Percentiles rank a stretch among this genome's conserved stretches.
phyloP scores from a whole-genome alignment of 92 coral and sea anemone genomes.

The Epizoanthus scotinus region DNA sequence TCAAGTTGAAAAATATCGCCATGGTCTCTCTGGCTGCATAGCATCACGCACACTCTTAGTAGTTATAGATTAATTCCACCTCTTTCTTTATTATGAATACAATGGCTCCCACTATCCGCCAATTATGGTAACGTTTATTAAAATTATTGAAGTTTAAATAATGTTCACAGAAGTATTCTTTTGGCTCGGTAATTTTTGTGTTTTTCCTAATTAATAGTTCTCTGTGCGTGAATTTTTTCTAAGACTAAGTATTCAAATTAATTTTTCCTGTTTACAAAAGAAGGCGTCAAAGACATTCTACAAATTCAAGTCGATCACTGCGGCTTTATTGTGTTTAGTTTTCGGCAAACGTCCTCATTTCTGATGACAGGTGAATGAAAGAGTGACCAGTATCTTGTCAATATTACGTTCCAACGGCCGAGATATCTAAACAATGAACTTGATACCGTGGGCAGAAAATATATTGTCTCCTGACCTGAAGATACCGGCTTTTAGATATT shows the following conservation, averaged over 20 bases:
- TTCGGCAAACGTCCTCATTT: slow-evolving; percentile 33
- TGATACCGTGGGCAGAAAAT: slow-evolving; percentile 21
- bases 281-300: slow-evolving; percentile 37
- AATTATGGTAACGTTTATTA: not conserved
- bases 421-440: slow-evolving; percentile 18
- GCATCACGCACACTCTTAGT: slow-evolving; percentile 5
- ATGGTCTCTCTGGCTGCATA: not conserved
- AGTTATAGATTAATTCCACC: not conserved
- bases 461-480: slow-evolving; percentile 11
- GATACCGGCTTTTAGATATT: not conserved
- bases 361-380: slow-evolving; percentile 15
- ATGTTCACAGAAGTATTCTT: not conserved
- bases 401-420: slow-evolving; percentile 23
- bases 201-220: not conserved
- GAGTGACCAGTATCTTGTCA: not conserved
- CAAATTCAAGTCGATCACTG: slow-evolving; percentile 34
- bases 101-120: not conserved
- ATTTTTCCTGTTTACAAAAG: slow-evolving; percentile 26
- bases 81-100: not conserved
- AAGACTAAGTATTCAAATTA: slow-evolving; percentile 36
- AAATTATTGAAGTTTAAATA: not conserved
- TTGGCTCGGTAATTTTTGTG: not conserved
- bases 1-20: slow-evolving; percentile 27
- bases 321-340: slow-evolving; percentile 38
- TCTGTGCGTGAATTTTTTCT: slow-evolving; percentile 22